phyloP scores from a whole-genome alignment of 2,113 vertebrate genomes.

The Periophthalmodon schlosseri region DNA sequence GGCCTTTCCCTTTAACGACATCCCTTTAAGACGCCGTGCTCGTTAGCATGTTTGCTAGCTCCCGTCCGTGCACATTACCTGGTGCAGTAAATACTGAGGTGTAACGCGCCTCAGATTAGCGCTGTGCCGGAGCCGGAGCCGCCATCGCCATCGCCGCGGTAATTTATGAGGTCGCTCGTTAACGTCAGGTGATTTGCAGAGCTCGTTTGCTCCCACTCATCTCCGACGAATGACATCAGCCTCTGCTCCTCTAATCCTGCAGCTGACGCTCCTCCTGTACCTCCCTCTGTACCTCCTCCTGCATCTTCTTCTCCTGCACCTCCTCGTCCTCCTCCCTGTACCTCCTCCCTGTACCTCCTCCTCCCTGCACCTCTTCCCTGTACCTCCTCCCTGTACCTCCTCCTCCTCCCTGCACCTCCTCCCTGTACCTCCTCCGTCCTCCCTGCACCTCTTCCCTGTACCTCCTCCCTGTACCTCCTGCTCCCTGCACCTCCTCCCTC shows the following conservation, averaged over 20 bases:
- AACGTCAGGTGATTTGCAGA: constrained; percentile 75
- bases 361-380: constrained; percentile 21
- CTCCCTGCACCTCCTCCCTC: constrained; percentile 4
- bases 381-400: constrained; percentile 15
- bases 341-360: constrained; percentile 13
- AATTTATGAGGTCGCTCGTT: constrained; percentile 81
- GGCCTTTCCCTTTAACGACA: constrained; percentile 8
- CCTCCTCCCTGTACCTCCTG: constrained; percentile 13
- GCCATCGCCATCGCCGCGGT: constrained; percentile 55
- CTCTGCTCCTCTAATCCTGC: constrained; percentile 67
- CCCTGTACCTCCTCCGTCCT: constrained; percentile 14
- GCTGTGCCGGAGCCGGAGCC: constrained; percentile 32
- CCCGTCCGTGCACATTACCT: constrained; percentile 31
- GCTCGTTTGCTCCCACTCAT: constrained; percentile 76
- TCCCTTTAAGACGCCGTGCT: constrained; percentile 26
- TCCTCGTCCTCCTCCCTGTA: constrained; percentile 3
- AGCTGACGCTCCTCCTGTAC: constrained; percentile 28
- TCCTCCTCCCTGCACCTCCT: constrained; percentile 9
- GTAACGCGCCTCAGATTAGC: constrained; percentile 52
- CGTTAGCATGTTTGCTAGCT: constrained; percentile 9
- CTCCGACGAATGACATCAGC: constrained; percentile 77
- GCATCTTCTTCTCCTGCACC: constrained; percentile 27
- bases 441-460: constrained; percentile 16
- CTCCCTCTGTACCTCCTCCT: constrained; percentile 40
- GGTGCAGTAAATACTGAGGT: constrained; percentile 65